Percentiles rank a stretch among this genome's conserved stretches.
These are phyloP conservation scores for Buphagus erythrorhynchus DNA, from an alignment of 2,797 vertebrate genomes.

Conservation along the genomic window DNA sequence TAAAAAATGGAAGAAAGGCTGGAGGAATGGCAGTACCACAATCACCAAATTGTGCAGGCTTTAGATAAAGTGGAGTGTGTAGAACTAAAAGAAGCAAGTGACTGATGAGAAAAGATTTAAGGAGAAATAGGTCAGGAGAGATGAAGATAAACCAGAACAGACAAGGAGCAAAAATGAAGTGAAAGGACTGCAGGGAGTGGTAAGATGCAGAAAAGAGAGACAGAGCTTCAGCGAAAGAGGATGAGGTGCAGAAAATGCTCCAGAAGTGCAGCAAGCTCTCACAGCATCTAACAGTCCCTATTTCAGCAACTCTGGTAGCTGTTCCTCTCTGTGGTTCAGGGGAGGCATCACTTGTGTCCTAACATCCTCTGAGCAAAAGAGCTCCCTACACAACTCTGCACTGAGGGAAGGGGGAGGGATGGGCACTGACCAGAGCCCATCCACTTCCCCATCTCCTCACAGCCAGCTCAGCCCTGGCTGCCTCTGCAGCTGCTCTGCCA, in stretches of 20 bases:
- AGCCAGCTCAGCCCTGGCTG: not conserved
- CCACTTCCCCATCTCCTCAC: slow-evolving; percentile 61
- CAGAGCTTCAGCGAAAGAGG: slow-evolving; percentile 13
- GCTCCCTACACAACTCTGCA: not conserved
- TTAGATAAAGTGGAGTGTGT: not conserved
- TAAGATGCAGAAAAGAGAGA: not conserved
- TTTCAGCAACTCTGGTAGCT: slow-evolving; percentile 58
- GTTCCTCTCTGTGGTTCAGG: slow-evolving; percentile 67
- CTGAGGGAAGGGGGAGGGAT: slow-evolving; percentile 30
- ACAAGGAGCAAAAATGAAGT: slow-evolving; percentile 16
- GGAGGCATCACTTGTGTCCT: slow-evolving; percentile 38
- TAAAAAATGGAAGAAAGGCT: not conserved
- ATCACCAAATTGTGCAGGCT: not conserved
- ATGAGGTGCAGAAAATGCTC: slow-evolving; percentile 12
- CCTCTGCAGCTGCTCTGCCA: slow-evolving; percentile 42
- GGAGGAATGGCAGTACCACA: not conserved
- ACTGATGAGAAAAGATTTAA: not conserved
- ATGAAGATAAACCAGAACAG: not conserved
- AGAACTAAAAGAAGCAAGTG: not conserved
- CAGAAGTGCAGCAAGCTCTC: not conserved
- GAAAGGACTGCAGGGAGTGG: not conserved
- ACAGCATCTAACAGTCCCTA: slow-evolving; percentile 18
- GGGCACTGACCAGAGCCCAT: slow-evolving; percentile 11
- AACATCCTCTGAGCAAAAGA: slow-evolving; percentile 36
- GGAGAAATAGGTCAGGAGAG: not conserved